Evolutionary conservation across 1,140 invertebrate genomes (phyloP), one percentile per base, ranked within the genome.

Genomic region (Drosophila takahashii): DNA sequence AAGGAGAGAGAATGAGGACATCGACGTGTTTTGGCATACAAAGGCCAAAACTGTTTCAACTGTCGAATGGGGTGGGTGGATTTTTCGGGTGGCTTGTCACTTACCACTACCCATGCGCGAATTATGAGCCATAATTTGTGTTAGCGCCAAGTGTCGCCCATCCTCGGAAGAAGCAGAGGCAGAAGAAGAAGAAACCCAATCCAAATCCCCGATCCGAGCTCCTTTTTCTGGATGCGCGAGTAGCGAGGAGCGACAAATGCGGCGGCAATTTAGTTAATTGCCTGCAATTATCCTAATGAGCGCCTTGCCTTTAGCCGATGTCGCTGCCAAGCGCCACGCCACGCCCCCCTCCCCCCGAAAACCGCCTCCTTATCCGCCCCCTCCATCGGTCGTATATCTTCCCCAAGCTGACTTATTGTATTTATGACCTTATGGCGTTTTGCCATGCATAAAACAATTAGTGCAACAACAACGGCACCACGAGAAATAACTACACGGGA

Each of bases 241-340:
- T 39, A 75, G 51, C 59, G 61, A 50, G 67, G 74, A 84, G 85
- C 84, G 84, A 89, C 84, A 89, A 89, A 89, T 89, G 84, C 73
- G 85, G 79, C 84, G 77, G 84, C 84, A 89, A 89, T 89, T 89
- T 89, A 89, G 84, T 89, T 89, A 89, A 89, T 89, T 89, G 84
- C 84, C 85, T 84, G 84, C 84, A 89, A 89, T 89, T 89, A 89
- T 89, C 85, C 85, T 89, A 89, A 89, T 89, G 84, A 89, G 84
- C 84, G 84, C 84, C 84, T 87, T 89, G 84, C 84, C 83, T 83
- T 62, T 37, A 59, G 58, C 76, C 76, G 62, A 53, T 84, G 80
- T 79, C 71, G 58, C 34, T 27, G 56, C 42, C 27, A 6, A 16
- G 13, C 3, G 9, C 13, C 10, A 32, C 36, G 10, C 1, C 1